Percentiles rank a stretch among this genome's conserved stretches.
Conservation (phyloP, 2,888 invertebrate species). For the Rhorus exstirpatorius region DNA sequence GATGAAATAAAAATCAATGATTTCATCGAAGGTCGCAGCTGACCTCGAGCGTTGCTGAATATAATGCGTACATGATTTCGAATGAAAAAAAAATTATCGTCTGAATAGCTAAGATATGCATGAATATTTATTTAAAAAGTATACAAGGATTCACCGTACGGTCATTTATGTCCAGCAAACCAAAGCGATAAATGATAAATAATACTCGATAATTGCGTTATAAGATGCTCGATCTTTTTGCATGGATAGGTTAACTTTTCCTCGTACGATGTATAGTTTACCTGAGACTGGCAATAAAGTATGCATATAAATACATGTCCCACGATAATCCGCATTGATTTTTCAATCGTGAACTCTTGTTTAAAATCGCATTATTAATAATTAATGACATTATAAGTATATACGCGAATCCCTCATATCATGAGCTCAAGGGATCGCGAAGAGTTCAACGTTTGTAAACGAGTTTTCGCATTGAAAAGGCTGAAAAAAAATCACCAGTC, state of each 20-base stretch:
- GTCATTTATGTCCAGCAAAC: background rate
- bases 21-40: background rate
- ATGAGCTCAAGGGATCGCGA: slow-evolving; percentile 17
- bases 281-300: background rate
- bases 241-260: background rate
- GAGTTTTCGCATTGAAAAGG: slow-evolving; percentile 43
- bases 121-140: background rate
- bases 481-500: slow-evolving; percentile 10
- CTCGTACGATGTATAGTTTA: background rate
- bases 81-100: background rate
- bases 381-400: slow-evolving; percentile 32
- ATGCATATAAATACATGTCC: background rate
- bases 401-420: slow-evolving; percentile 14
- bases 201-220: slow-evolving; percentile 19
- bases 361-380: slow-evolving; percentile 32
- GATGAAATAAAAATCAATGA: no score
- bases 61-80: no score
- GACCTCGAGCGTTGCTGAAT: background rate
- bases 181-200: background rate
- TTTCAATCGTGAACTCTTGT: slow-evolving; percentile 10
- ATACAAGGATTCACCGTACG: background rate
- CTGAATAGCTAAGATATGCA: background rate
- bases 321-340: background rate
- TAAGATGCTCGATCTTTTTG: slow-evolving; percentile 13
- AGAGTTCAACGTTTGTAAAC: slow-evolving; percentile 27